Evolutionary conservation across 64 coral and sea anemone species (phyloP), one percentile per base, ranked within the genome.

Genomic region (Platygyra sinensis): DNA sequence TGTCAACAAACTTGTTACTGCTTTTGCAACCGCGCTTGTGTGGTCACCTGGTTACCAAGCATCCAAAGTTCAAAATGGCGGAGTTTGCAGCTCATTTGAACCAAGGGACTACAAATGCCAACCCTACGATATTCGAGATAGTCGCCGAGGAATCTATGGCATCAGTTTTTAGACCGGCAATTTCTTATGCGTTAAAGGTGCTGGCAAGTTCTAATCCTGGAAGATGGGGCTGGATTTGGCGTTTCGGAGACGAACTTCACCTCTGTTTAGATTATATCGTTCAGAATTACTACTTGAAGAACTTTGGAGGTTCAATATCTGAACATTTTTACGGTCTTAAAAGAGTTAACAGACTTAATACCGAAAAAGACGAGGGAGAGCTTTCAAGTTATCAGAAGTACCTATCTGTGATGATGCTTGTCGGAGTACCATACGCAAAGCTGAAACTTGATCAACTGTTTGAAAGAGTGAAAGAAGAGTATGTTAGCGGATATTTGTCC

Each of bases 301-400:
- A 91, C 71, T 96, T 80, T 25, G 72, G 74, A 55, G 97, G 94
- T 12, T 93, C 97, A 19, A 93, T 99, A 75, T 93, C 97, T 20
- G 97, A 99, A 54, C 82, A 99, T 73, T 99, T 99, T 62, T 99
- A 99, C 55, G 91, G 94, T 80, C 60, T 99, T 12, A 99, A 96
- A 85, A 88, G 97, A 72, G 49, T 46, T 9, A 62, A 10, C 78
- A 22, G 17, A 33, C 28, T 29, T 36, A 19, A 10, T 31, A 72
- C 18, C 74, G 30, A 62, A 10, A 54, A 82, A 0, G 27, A 18
- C 5, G 62, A 76, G 8, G 52, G 28, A 33, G 60, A 72, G 30
- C 22, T 89, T 18, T 62, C 86, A 14, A 65, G 75, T 57, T 79
- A 50, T 78, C 91, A 93, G 32, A 87, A 78, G 82, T 85, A 91